Conservation (phyloP, 1,140 invertebrate genomes). For the Cydia fagiglandana region DNA sequence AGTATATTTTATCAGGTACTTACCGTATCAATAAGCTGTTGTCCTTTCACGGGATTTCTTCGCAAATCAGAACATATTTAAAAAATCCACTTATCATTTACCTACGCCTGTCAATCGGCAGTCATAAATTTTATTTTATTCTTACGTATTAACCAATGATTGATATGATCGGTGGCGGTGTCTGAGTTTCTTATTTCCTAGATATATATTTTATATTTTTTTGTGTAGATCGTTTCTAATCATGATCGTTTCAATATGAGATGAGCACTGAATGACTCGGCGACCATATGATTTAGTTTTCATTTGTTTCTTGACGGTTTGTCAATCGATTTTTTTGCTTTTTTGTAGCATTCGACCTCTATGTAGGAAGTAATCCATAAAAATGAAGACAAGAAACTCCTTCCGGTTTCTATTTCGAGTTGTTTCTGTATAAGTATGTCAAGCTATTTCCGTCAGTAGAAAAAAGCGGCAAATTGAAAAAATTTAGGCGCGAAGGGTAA, state of each 20-base stretch:
- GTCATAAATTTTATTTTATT: constrained; percentile 48
- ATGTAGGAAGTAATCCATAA: background rate
- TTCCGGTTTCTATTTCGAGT: background rate
- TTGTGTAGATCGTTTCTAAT: constrained; percentile 45
- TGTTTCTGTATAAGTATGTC: background rate
- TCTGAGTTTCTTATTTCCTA: constrained; percentile 59
- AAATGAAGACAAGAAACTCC: background rate
- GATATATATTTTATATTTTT: constrained; percentile 48
- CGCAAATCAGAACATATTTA: constrained; percentile 46
- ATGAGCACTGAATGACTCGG: constrained; percentile 62
- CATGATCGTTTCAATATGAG: constrained; percentile 52
- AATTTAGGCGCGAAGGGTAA: no score
- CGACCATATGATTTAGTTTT: constrained; percentile 72
- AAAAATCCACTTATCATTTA: constrained; percentile 41
- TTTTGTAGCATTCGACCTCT: constrained; percentile 37
- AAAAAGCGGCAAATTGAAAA: no score
- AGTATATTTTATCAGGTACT: constrained; percentile 26
- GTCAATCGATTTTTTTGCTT: constrained; percentile 62
- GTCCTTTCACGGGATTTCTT: constrained; percentile 34
- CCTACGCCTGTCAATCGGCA: constrained; percentile 42
- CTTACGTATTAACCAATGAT: constrained; percentile 58
- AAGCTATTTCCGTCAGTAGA: no score
- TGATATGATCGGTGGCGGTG: constrained; percentile 46
- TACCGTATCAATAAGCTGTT: constrained; percentile 35
- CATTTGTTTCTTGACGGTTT: constrained; percentile 68